Base-by-base conservation (phyloP, 2,888 invertebrate genomes). In the Melinaea marsaeus region DNA sequence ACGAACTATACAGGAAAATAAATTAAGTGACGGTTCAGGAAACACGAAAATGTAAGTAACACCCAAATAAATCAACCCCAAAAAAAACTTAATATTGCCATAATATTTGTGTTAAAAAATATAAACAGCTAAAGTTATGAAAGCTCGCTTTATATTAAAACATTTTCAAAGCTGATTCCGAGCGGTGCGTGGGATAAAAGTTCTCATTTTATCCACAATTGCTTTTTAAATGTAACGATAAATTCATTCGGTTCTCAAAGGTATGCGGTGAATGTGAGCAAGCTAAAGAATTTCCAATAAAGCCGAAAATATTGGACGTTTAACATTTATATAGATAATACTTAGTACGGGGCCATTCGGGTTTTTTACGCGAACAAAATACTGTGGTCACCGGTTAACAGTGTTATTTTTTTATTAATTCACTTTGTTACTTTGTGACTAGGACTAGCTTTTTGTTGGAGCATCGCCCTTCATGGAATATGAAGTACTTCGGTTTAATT, bases 201-300 rank as follows among this genome's bases (percentile, higher is more conserved):
- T 69, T 72, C 69, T 69, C 68, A 68, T 69, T 62, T 66, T 61
- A 63, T 58, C 67, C 69, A 69, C 68, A 70, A 71, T 71, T 66
- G 69, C 67, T 69, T 71, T 69, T 66, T 67, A 69, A 69, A 69
- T 69, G 67, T 71, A 68, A 76, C 75, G 78, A 77, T 75, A 75
- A 79, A 79, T 79, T 78, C 75, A 77, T 83, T 83, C 78, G 78
- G 75, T 75, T 75, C 75, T 71, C 74, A 77, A 78, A 80, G 80
- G 81, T 76, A 76, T 74, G 66, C 66, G 61, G 55, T 47, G 64
- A 68, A 69, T 65, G 68, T 45, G 77, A 71, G 69, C 69, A 62
- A 69, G 71, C 74, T 74, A 70, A 82, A 81, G 83, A 81, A 84
- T 84, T 82, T 79, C 74, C 79, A 81, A 83, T 83, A 77, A 77